Base-by-base conservation (phyloP, 2,797 vertebrate species). In the Botia kubotai region DNA sequence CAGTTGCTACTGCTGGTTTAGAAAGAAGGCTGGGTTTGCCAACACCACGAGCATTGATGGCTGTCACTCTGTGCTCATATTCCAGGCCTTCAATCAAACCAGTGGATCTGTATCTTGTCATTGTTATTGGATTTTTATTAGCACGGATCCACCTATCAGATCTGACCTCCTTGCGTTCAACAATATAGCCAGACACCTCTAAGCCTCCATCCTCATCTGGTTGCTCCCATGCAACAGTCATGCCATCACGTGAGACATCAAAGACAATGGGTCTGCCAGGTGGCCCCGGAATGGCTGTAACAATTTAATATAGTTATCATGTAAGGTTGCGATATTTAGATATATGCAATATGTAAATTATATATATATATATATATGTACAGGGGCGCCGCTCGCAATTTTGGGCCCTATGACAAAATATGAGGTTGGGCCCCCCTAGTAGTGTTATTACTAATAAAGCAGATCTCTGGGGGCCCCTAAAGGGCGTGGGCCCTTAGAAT, bases 101-200 rank as follows among this genome's bases (percentile, higher is more conserved):
- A 81, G 97, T 98, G 17, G 98, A 99, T 77, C 98, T 96, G 83
- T 98, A 99, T 77, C 97, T 96, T 85, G 97, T 99, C 98, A 98
- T 99, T 14, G 98, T 99, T 74, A 99, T 92, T 8, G 97, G 95
- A 75, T 99, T 95, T 94, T 97, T 99, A 90, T 99, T 99, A 79
- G 95, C 96, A 81, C 97, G 96, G 75, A 99, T 94, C 98, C 98
- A 99, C 86, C 97, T 93, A 60, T 99, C 98, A 83, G 98, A 94
- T 93, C 97, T 94, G 83, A 99, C 94, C 92, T 99, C 98, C 90
- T 99, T 99, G 84, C 98, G 97, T 87, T 99, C 98, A 81, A 99
- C 95, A 81, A 99, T 96, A 79, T 99, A 99, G 73, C 98, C 98
- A 77, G 96, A 94, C 81, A 99, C 94, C 82, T 97, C 95, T 83